These are phyloP conservation scores for Petrocephalus microphthalmus DNA, from an alignment of 2,113 vertebrate species.

Conservation along the genomic window DNA sequence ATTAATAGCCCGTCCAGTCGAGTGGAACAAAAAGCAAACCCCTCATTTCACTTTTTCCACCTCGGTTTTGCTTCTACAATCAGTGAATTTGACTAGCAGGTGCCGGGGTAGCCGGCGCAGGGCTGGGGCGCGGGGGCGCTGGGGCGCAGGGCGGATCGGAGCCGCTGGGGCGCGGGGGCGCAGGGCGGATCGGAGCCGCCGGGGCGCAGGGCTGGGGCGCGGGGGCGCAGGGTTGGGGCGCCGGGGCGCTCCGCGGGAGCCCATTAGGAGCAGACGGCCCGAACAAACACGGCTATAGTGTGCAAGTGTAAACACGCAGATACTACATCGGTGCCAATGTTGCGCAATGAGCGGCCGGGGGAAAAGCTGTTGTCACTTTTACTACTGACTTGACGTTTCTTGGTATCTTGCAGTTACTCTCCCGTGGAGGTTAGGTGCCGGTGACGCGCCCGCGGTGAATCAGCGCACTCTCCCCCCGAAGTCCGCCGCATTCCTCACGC, in stretches of 20 bases:
- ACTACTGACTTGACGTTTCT: background rate
- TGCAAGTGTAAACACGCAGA: background rate
- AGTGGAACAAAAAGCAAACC: slow-evolving; percentile 48
- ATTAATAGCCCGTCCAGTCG: slow-evolving; percentile 25
- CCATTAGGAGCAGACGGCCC: background rate
- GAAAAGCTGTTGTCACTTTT: background rate
- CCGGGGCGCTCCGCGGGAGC: background rate
- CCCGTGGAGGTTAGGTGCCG: background rate
- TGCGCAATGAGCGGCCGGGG: background rate
- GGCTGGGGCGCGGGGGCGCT: background rate
- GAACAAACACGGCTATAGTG: background rate
- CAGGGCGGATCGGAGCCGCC: background rate
- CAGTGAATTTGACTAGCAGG: background rate
- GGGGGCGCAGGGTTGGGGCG: too few species aligned
- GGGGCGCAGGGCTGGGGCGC: too few species aligned
- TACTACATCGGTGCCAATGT: background rate
- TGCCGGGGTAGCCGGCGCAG: background rate
- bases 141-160: background rate
- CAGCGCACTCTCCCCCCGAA: background rate
- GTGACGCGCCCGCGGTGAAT: background rate
- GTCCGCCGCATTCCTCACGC: background rate
- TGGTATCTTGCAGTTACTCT: background rate
- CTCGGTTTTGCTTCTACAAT: background rate
- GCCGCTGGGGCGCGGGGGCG: background rate
- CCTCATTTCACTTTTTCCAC: slow-evolving; percentile 59